These are phyloP conservation scores for Macrobrachium rosenbergii DNA, from an alignment of 1,140 invertebrate species.

Conservation along the genomic window DNA sequence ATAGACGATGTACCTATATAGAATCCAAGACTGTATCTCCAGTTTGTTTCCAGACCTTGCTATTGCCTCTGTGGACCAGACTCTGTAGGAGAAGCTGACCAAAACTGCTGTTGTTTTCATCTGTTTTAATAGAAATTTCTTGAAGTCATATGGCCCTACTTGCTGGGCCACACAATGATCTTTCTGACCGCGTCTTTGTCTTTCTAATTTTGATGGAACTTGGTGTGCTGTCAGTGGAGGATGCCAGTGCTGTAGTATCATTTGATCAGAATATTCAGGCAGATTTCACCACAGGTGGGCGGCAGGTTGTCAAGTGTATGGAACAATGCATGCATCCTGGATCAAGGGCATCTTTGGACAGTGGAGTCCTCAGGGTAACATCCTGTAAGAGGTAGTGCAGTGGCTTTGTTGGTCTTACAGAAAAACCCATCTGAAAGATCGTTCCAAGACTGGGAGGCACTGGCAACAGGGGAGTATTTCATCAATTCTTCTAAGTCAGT, in stretches of 20 bases:
- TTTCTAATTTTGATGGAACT: conserved; percentile 11
- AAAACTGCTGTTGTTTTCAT: too few relatives aligned
- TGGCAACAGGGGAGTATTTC: background rate
- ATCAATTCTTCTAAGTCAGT: background rate
- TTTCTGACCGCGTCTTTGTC: background rate
- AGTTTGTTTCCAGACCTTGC: too few relatives aligned
- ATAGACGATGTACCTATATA: too few relatives aligned
- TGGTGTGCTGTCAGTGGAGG: conserved; percentile 11
- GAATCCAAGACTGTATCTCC: too few relatives aligned
- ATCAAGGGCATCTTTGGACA: conserved; percentile 10
- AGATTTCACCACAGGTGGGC: conserved; percentile 8
- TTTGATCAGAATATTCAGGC: conserved; percentile 19
- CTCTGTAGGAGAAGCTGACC: too few relatives aligned
- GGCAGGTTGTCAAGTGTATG: conserved; percentile 6
- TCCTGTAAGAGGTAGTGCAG: conserved; percentile 25
- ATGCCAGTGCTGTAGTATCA: background rate
- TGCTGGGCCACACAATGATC: too few relatives aligned
- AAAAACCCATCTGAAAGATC: conserved; percentile 30
- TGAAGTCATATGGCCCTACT: too few relatives aligned
- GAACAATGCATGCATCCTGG: conserved; percentile 7
- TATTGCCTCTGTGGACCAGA: too few relatives aligned
- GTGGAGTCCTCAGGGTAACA: background rate
- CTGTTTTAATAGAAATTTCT: too few relatives aligned
- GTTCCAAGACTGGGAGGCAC: conserved; percentile 27
- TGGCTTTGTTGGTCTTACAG: conserved; percentile 23